Conservation (phyloP, 2,113 vertebrate genomes). For the Pedionomus torquatus region DNA sequence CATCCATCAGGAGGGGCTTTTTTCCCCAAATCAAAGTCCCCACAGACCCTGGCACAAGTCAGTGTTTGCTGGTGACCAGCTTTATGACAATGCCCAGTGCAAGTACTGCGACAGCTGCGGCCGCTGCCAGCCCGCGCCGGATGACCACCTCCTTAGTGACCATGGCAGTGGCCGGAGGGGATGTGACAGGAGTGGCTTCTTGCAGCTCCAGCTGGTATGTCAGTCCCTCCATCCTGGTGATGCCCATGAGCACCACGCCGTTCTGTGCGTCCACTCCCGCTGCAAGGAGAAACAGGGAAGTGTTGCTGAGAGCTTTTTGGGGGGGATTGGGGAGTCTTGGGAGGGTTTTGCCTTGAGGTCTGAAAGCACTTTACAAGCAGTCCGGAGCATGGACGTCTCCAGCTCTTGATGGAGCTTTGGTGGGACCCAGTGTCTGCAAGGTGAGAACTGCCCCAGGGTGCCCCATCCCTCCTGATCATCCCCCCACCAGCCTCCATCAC, state of each 20-base stretch:
- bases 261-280: not conserved
- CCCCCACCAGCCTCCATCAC: not conserved
- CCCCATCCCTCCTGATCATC: not conserved
- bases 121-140: not conserved
- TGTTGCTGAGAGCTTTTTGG: fast-evolving
- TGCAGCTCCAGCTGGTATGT: not conserved
- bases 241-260: not conserved
- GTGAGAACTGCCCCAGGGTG: not conserved
- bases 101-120: fast-evolving
- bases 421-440: not conserved
- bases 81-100: not conserved
- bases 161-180: fast-evolving
- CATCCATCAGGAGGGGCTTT: not conserved
- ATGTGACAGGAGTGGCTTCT: fast-evolving
- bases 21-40: not conserved
- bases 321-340: not conserved
- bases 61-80: not conserved
- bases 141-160: slow-evolving; percentile 10
- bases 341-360: not conserved
- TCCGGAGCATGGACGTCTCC: not conserved
- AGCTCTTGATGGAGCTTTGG: fast-evolving
- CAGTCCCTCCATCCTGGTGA: not conserved
- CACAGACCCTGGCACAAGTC: not conserved
- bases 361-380: fast-evolving
- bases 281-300: not conserved